Conservation (phyloP, 2,797 vertebrate species). For the Lepus townsendii region DNA sequence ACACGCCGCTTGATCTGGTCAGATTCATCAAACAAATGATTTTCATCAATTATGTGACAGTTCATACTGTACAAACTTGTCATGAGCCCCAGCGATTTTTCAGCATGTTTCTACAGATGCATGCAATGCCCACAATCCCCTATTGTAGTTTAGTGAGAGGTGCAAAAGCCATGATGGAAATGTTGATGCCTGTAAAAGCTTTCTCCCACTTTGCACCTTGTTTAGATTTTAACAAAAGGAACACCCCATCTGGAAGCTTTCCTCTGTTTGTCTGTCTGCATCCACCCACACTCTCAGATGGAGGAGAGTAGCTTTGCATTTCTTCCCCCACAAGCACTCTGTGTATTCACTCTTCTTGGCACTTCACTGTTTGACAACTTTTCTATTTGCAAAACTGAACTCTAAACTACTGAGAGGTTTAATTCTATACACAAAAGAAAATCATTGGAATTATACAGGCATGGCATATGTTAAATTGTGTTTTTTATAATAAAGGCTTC, state of each 20-base stretch:
- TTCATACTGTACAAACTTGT: slow-evolving; percentile 81
- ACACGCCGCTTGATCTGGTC: slow-evolving; percentile 76
- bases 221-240: neutral
- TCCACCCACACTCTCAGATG: neutral
- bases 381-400: neutral
- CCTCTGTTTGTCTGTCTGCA: neutral
- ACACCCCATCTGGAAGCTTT: neutral
- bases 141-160: neutral
- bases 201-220: neutral
- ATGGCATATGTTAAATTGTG: neutral
- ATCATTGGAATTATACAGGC: neutral
- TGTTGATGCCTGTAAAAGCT: neutral
- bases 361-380: neutral
- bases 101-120: slow-evolving; percentile 38
- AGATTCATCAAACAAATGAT: slow-evolving; percentile 78
- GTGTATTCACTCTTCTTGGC: neutral
- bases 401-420: neutral
- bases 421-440: neutral
- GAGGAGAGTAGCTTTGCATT: neutral
- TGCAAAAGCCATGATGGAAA: neutral
- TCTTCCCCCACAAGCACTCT: neutral
- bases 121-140: neutral
- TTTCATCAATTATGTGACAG: slow-evolving; percentile 82
- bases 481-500: neutral
- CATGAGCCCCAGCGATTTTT: slow-evolving; percentile 66